A percentile compares a stretch with the other conserved stretches of the same genome.
Conservation (phyloP, 2,797 vertebrate species). For the Odontamblyopus rebecca region DNA sequence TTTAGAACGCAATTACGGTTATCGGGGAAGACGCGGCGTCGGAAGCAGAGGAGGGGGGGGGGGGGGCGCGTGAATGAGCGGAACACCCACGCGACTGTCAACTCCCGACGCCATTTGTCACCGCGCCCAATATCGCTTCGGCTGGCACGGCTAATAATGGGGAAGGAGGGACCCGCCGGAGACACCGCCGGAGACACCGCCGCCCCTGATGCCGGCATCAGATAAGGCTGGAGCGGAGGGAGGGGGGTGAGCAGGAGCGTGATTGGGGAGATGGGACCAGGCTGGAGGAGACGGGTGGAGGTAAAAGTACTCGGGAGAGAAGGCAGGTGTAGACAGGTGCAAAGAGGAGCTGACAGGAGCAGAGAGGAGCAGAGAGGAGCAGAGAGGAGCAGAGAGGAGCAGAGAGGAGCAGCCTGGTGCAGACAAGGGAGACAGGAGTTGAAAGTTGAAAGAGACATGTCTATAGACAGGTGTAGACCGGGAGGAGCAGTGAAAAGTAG, state of each 20-base stretch:
- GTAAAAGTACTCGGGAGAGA: too few species aligned
- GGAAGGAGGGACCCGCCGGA: constrained; percentile 65
- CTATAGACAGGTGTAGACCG: too few species aligned
- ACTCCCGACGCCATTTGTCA: constrained; percentile 69
- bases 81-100: constrained; percentile 62
- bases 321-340: too few species aligned
- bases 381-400: too few species aligned
- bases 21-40: constrained; percentile 53
- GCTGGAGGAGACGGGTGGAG: background rate
- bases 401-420: too few species aligned
- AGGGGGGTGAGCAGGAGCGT: background rate
- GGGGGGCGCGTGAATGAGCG: constrained; percentile 11
- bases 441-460: too few species aligned
- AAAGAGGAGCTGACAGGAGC: too few species aligned
- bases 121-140: constrained; percentile 66
- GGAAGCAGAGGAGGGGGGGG: too few species aligned
- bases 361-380: too few species aligned
- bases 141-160: constrained; percentile 74
- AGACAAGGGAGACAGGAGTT: too few species aligned
- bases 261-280: background rate
- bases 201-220: constrained; percentile 56
- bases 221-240: constrained; percentile 55
- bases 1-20: constrained; percentile 76
- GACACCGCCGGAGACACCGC: constrained; percentile 65
- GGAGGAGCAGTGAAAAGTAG: too few species aligned